Evolutionary conservation across 2,113 vertebrate genomes (phyloP).

Genomic region (Callocephalon fimbriatum): DNA sequence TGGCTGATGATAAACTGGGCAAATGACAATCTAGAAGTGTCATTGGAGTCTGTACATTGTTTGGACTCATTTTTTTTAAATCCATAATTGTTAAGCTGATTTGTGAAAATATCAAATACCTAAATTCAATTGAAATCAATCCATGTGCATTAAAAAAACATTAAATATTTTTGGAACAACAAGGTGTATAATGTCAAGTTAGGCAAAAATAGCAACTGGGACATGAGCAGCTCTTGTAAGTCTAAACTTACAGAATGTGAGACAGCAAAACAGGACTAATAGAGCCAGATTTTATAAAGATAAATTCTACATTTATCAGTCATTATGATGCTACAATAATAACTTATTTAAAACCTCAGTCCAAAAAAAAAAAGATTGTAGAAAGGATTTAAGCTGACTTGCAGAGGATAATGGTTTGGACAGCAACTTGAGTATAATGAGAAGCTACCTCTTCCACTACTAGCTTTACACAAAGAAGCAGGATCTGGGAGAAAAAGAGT

Average conservation of each 20-base stretch:
- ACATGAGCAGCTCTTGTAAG: background rate
- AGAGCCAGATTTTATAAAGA: background rate
- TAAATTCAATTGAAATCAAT: background rate
- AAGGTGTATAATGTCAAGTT: background rate
- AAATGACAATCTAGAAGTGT: background rate
- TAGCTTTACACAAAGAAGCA: background rate
- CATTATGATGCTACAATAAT: background rate
- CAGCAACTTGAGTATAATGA: background rate
- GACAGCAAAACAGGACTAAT: background rate
- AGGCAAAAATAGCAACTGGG: background rate
- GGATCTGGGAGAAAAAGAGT: background rate
- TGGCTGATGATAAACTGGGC: background rate
- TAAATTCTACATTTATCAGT: background rate
- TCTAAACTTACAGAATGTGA: background rate
- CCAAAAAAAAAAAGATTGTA: background rate
- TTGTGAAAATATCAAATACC: background rate
- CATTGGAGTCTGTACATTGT: background rate
- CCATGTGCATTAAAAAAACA: background rate
- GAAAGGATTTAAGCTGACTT: background rate
- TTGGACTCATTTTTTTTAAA: background rate
- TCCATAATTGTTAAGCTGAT: background rate
- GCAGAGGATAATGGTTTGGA: background rate
- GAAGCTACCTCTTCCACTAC: background rate
- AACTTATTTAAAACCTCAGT: background rate
- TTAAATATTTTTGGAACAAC: background rate